A percentile compares a stretch with the other conserved stretches of the same genome.
Evolutionary conservation across 2,797 vertebrate species (phyloP).

Genomic region (Denticeps clupeoides): DNA sequence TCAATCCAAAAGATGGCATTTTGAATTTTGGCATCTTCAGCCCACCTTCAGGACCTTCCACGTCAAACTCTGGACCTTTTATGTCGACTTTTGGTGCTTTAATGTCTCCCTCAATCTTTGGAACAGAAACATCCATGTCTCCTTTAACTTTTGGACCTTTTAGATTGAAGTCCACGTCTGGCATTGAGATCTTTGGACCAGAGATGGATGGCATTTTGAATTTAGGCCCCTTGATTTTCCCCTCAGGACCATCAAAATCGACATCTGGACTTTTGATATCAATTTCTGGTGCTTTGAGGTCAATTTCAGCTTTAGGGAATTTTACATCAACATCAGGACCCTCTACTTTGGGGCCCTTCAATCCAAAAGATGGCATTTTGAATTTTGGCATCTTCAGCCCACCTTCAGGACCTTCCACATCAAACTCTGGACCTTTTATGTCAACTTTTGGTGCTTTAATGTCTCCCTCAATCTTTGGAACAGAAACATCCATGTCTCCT

Average conservation of each 20-base stretch:
- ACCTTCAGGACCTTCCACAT: constrained; percentile 7
- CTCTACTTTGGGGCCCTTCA: constrained; percentile 17
- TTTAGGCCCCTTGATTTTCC: constrained; percentile 6
- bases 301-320: constrained; percentile 4
- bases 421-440: not conserved
- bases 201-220: constrained; percentile 2
- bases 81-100: not conserved
- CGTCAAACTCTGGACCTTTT: constrained; percentile 8
- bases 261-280: constrained; percentile 16
- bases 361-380: constrained; percentile 6
- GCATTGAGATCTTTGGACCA: not conserved
- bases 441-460: not conserved
- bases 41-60: not conserved
- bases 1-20: no score
- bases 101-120: constrained; percentile 17
- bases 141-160: not conserved
- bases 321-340: constrained; percentile 10
- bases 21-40: no score
- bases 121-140: constrained; percentile 25
- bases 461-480: constrained; percentile 5
- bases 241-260: not conserved
- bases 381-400: constrained; percentile 1
- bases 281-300: constrained; percentile 7
- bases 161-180: constrained; percentile 1
- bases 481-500: not conserved